Base-by-base conservation (phyloP, 2,888 invertebrate genomes). In the Trichopria drosophilae region DNA sequence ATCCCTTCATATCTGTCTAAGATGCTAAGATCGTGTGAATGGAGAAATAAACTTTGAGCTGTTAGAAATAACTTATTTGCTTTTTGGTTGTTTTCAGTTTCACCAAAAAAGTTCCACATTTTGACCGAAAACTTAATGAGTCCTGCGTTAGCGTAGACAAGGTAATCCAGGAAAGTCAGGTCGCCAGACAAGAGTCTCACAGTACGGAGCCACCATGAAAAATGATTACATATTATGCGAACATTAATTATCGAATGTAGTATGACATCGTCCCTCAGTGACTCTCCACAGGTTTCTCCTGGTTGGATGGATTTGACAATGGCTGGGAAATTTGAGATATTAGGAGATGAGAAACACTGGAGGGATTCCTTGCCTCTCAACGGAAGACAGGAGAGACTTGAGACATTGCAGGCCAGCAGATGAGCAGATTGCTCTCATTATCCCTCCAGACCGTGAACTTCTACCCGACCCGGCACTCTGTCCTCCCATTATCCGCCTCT, bases 401-500 rank as follows among this genome's bases (percentile, higher is more conserved):
- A 64, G 63, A 66, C 62, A 60, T 59, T 43, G 60, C 62, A 62
- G 60, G 59, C 57, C 61, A 60, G 55, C 57, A 58, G 64, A 64
- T 63, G 64, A 64, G 64, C 64, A 63, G 64, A 66, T 65, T 65
- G 64, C 63, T 64, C 63, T 66, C 64, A 63, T 66, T 66, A 66
- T 66, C 66, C 62, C 55, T 63, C 60, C 58, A 59, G 56, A 53
- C 55, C 60, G 59, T 61, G 58, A 64, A 66, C 60, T 64, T 58
- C 58, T 60, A 57, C 49, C 56, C 59, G 61, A 58, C 56, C 55
- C 52, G 55, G 55, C 53, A 59, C 59, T 59, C 62, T 57, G 60
- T 61, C 60, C 59, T 58, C 57, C 60, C 57, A 61, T 61, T 62
- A 62, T 52, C 57, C 48, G 51, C 55, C 57, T 53, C 57, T 55